Conservation (phyloP, 2,113 vertebrate genomes). For the Eurypyga helias region DNA sequence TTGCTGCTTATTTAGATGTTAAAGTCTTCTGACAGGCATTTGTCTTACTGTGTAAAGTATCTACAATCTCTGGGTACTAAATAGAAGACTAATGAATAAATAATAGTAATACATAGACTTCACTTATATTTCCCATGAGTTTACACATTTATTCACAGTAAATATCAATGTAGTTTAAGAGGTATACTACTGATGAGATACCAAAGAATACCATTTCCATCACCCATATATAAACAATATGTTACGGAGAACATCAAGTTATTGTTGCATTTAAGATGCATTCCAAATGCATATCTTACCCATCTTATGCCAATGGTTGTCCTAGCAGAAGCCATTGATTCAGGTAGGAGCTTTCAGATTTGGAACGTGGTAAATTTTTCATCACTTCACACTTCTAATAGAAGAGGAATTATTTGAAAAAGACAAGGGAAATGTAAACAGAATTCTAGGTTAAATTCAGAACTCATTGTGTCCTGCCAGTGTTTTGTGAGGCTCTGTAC, state of each 20-base stretch:
- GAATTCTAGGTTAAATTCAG: not conserved
- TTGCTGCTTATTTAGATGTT: slow-evolving; percentile 13
- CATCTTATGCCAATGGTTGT: not conserved
- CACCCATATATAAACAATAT: not conserved
- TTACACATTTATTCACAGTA: not conserved
- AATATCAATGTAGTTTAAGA: not conserved
- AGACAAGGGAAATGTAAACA: not conserved
- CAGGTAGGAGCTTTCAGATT: not conserved
- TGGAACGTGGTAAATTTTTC: not conserved
- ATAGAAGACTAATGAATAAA: slow-evolving; percentile 36
- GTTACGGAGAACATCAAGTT: not conserved
- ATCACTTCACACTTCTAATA: not conserved
- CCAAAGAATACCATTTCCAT: not conserved
- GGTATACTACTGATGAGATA: not conserved
- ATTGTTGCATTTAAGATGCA: not conserved
- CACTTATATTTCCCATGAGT: not conserved
- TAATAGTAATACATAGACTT: not conserved
- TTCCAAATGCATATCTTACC: not conserved
- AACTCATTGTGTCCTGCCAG: not conserved
- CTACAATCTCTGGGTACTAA: not conserved
- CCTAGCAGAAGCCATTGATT: not conserved
- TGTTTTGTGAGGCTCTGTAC: not conserved
- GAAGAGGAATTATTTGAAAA: not conserved
- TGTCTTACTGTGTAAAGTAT: slow-evolving; percentile 1
- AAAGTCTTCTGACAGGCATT: slow-evolving; percentile 15